Evolutionary conservation across 2,113 vertebrate species (phyloP).

Genomic region (Ranitomeya variabilis): DNA sequence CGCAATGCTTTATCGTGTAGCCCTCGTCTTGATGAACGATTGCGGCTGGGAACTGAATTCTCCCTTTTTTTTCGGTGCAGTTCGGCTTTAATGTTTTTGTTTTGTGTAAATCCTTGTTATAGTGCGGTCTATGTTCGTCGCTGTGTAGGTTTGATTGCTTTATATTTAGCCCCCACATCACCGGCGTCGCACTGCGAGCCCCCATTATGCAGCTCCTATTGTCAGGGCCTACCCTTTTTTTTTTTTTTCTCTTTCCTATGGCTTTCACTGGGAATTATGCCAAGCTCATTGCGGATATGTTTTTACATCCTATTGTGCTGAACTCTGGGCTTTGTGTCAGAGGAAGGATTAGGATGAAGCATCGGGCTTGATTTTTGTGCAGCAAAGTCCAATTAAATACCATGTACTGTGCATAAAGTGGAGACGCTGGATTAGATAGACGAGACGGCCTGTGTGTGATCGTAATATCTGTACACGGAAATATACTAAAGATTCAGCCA

Average conservation of each 20-base stretch:
- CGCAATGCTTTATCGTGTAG: no score
- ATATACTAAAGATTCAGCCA: no score
- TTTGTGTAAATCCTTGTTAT: neutral
- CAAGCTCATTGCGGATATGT: neutral
- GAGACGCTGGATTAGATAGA: neutral
- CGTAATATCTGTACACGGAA: no score
- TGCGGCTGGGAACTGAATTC: neutral
- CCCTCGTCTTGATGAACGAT: no score
- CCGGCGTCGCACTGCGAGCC: neutral
- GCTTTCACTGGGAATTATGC: neutral
- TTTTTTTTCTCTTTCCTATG: neutral
- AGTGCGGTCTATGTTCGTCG: neutral
- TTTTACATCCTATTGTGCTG: constrained; percentile 7
- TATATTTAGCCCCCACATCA: neutral
- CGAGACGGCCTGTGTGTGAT: neutral
- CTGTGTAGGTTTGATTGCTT: neutral
- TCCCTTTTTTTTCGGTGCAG: neutral
- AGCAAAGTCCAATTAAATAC: neutral
- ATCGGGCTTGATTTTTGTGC: neutral
- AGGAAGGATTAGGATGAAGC: neutral
- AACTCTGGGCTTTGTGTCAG: neutral
- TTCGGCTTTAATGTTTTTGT: neutral
- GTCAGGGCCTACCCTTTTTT: neutral
- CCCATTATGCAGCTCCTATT: neutral
- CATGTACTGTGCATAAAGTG: neutral